These are phyloP conservation scores for Sphecodes monilicornis DNA, from an alignment of 2,888 invertebrate species.

Conservation along the genomic window DNA sequence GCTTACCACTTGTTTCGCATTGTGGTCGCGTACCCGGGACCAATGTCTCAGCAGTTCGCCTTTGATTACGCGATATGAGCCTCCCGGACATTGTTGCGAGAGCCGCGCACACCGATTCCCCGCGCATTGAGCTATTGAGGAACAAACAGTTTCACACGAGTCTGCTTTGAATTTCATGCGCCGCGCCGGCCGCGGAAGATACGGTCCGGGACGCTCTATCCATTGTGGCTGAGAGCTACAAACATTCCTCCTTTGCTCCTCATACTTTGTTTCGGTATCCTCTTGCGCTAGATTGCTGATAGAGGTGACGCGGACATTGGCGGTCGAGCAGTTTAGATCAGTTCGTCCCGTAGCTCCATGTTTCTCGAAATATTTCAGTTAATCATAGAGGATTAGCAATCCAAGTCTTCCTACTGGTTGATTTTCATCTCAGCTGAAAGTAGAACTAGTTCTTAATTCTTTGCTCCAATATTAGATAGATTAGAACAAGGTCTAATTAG, in stretches of 20 bases:
- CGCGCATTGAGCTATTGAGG: constrained; percentile 60
- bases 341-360: neutral
- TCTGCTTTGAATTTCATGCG: constrained; percentile 59
- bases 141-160: constrained; percentile 57
- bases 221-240: constrained; percentile 52
- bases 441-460: too few species aligned
- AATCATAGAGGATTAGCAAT: neutral
- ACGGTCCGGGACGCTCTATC: constrained; percentile 39
- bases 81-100: constrained; percentile 61
- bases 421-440: too few species aligned
- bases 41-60: constrained; percentile 68
- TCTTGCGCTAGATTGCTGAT: neutral
- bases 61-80: constrained; percentile 70
- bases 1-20: constrained; percentile 72
- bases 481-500: too few species aligned
- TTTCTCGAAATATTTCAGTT: too few species aligned
- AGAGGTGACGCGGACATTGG: neutral
- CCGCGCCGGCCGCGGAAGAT: constrained; percentile 37
- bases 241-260: constrained; percentile 26
- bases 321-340: neutral
- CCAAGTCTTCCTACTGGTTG: too few species aligned
- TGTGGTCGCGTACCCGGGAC: constrained; percentile 61
- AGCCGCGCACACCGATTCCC: constrained; percentile 13
- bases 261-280: neutral
- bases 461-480: too few species aligned